Evolutionary conservation across 1,140 invertebrate genomes (phyloP), one percentile per base, ranked within the genome.

Genomic region (Drosophila ercepeae): DNA sequence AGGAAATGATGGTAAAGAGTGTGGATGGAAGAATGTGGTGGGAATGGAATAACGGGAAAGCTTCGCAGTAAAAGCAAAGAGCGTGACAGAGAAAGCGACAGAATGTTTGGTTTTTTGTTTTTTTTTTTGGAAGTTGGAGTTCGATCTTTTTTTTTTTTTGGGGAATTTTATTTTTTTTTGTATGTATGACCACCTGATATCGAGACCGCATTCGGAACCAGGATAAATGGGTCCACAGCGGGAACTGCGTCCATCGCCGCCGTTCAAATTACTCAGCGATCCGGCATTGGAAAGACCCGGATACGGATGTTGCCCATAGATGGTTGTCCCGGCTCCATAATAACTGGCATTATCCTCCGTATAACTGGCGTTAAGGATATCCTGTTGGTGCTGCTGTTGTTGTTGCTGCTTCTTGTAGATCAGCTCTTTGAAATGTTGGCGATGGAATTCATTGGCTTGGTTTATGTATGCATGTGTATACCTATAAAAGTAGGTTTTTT

Each of bases 391-490:
- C 4, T 78, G 75, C 18, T 68, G 70, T 9, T 77, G 86, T 2
- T 82, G 81, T 36, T 86, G 78, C 42, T 76, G 71, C 8, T 52
- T 45, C 23, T 76, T 50, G 27, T 81, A 63, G 49, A 74, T 64
- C 44, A 69, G 67, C 41, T 83, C 69, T 46, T 69, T 75, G 60
- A 70, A 82, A 51, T 84, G 78, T 34, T 89, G 89, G 45, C 89
- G 89, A 90, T 90, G 89, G 65, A 81, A 77, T 75, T 91, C 89
- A 89, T 90, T 90, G 68, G 86, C 86, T 89, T 91, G 89, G 77
- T 79, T 84, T 79, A 91, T 90, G 89, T 91, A 91, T 75, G 86
- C 89, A 67, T 90, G 89, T 82, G 89, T 91, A 79, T 90, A 91
- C 89, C 89, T 91, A 89, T 64, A 76, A 50, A 65, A 16, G 27